phyloP scores from a whole-genome alignment of 2,888 invertebrate genomes.

The Gymnosoma rotundatum region DNA sequence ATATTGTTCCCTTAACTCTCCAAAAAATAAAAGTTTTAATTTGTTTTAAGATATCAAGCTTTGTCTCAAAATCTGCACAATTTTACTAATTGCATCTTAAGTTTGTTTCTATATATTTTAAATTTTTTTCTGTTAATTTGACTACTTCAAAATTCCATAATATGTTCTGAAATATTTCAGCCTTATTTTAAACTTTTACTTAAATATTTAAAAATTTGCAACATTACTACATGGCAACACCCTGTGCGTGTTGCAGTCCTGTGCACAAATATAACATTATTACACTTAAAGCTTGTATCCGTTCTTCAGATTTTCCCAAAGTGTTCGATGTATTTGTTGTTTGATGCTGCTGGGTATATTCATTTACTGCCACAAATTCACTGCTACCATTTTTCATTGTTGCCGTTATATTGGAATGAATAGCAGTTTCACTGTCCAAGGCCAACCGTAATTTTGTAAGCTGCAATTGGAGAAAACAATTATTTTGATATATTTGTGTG shows the following conservation, averaged over 20 bases:
- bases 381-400: constrained; percentile 58
- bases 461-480: constrained; percentile 82
- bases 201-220: background rate
- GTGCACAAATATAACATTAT: constrained; percentile 97
- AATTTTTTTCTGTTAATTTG: constrained; percentile 55
- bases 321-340: constrained; percentile 73
- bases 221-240: constrained; percentile 77
- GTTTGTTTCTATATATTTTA: constrained; percentile 26
- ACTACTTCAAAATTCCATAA: constrained; percentile 69
- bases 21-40: background rate
- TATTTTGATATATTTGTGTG: no score
- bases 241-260: constrained; percentile 88
- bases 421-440: constrained; percentile 88
- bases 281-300: constrained; percentile 94
- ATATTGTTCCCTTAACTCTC: background rate
- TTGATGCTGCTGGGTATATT: constrained; percentile 49
- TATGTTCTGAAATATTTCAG: constrained; percentile 64
- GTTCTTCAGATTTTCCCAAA: constrained; percentile 88
- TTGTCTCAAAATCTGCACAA: constrained; percentile 7
- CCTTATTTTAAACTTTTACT: constrained; percentile 51
- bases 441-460: constrained; percentile 89
- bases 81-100: background rate
- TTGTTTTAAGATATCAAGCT: background rate
- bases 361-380: constrained; percentile 21
- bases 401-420: constrained; percentile 82